Conservation (phyloP, 2,113 vertebrate species). For the Catharus minimus region DNA sequence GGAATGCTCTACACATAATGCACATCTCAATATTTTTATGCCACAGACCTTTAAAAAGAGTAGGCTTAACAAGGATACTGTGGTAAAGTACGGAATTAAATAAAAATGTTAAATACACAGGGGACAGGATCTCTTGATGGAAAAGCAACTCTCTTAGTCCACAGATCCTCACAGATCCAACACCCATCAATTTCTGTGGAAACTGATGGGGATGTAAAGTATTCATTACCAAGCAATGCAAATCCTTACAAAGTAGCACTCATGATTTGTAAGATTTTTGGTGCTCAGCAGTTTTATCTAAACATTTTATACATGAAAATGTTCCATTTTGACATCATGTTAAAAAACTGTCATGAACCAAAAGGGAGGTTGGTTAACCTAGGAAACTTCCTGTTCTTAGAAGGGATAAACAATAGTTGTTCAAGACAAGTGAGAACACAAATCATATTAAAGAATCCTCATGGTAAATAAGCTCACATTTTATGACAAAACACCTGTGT, state of each 20-base stretch:
- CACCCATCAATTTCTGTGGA: background rate
- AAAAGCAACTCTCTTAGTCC: background rate
- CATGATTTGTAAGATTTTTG: background rate
- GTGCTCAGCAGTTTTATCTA: background rate
- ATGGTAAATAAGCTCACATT: background rate
- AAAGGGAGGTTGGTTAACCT: background rate
- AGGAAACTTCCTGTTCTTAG: background rate
- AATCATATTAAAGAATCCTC: background rate
- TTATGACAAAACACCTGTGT: background rate
- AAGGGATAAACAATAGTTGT: background rate
- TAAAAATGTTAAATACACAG: background rate
- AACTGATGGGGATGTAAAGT: background rate
- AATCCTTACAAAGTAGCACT: background rate
- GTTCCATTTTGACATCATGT: background rate
- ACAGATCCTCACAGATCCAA: background rate
- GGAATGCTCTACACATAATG: background rate
- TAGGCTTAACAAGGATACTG: background rate
- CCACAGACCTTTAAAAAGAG: background rate
- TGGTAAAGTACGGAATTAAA: background rate
- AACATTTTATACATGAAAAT: background rate
- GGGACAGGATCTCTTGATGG: rapidly evolving
- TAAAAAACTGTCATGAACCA: background rate
- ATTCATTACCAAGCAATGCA: background rate
- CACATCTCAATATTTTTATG: background rate
- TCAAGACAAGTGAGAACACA: background rate